phyloP scores from a whole-genome alignment of 2,797 vertebrate species.

The Ceryle rudis region DNA sequence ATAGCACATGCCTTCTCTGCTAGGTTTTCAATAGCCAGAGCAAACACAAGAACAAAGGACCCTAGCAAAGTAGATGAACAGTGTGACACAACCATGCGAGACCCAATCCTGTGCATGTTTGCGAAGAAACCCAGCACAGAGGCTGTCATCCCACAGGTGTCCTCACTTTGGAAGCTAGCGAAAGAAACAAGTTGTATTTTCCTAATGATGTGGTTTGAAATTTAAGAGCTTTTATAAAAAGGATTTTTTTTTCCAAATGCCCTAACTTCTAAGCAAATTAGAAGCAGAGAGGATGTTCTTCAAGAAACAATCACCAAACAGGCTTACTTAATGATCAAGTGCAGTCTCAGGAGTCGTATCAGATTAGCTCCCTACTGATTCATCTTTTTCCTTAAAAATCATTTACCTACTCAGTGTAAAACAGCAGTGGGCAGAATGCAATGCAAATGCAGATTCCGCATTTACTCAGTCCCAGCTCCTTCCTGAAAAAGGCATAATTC shows the following conservation, averaged over 20 bases:
- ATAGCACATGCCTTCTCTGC: not conserved
- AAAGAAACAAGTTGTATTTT: not conserved
- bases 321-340: not conserved
- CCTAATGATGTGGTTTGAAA: not conserved
- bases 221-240: not conserved
- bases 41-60: not conserved
- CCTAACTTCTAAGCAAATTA: not conserved
- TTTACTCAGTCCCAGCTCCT: not conserved
- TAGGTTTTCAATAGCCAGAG: not conserved
- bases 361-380: not conserved
- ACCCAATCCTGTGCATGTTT: not conserved
- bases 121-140: not conserved
- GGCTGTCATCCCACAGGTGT: not conserved
- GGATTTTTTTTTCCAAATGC: not conserved
- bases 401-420: not conserved
- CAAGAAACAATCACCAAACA: not conserved
- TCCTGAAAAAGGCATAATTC: not conserved
- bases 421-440: not conserved
- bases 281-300: not conserved
- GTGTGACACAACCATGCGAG: not conserved
- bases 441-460: not conserved
- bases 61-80: not conserved
- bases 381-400: not conserved
- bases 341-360: not conserved
- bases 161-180: not conserved